Evolutionary conservation across 2,888 invertebrate species (phyloP).

Genomic region (Dryobota labecula): DNA sequence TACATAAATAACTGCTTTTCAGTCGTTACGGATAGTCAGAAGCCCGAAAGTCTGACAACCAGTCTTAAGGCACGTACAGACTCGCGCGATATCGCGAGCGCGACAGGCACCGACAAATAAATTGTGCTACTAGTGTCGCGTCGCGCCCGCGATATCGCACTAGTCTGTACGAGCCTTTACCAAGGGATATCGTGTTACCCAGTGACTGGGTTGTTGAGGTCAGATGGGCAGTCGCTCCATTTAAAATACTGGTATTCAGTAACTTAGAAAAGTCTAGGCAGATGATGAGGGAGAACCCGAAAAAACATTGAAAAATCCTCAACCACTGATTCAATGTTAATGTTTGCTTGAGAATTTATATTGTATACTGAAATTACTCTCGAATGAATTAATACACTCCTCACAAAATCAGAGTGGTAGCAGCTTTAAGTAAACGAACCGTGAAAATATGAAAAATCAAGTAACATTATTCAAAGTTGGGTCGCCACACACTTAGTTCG

Average conservation of each 20-base stretch:
- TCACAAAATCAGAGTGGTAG: slow-evolving; percentile 16
- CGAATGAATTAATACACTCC: slow-evolving; percentile 21
- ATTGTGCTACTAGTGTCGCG: no score
- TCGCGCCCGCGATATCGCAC: no score
- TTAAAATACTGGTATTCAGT: neutral
- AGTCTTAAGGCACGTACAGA: no score
- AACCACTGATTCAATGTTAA: slow-evolving; percentile 2
- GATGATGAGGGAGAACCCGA: neutral
- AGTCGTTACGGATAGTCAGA: neutral
- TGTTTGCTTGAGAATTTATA: neutral
- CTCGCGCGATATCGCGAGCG: no score
- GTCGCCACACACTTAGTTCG: neutral
- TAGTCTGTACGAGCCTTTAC: no score
- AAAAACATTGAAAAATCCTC: neutral
- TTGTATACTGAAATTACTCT: slow-evolving; percentile 25
- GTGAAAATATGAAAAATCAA: slow-evolving; percentile 44
- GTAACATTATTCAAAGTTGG: slow-evolving; percentile 21
- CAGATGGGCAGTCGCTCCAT: neutral
- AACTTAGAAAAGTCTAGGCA: neutral
- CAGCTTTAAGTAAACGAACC: slow-evolving; percentile 28
- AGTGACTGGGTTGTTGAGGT: no score
- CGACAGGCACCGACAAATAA: no score
- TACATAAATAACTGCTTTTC: neutral
- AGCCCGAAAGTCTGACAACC: no score
- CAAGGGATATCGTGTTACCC: no score